Conservation (phyloP, 2,113 vertebrate species). For the Cercopithecus mona region DNA sequence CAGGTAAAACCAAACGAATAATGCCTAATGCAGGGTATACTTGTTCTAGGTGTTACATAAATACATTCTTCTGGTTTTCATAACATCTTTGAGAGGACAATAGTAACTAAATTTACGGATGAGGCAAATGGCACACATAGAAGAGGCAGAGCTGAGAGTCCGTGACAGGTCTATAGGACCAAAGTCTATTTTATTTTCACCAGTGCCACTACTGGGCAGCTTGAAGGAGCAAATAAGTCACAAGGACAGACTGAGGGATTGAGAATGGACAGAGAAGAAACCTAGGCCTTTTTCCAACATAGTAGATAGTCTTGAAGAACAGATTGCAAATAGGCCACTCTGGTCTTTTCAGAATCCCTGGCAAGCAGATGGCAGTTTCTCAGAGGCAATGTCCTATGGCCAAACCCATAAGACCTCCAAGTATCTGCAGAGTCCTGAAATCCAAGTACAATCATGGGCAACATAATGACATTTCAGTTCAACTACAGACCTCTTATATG, state of each 20-base stretch:
- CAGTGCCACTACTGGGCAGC: background rate
- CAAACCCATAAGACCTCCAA: background rate
- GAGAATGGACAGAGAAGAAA: background rate
- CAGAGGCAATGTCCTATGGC: background rate
- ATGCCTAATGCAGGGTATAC: background rate
- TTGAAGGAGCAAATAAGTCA: background rate
- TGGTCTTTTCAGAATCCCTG: constrained; percentile 3
- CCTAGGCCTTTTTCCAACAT: background rate
- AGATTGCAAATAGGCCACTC: background rate
- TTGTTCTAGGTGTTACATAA: background rate
- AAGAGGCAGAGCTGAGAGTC: background rate
- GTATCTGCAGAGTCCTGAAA: background rate
- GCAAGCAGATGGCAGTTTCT: constrained; percentile 13
- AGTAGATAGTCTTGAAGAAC: background rate
- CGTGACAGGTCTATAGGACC: background rate
- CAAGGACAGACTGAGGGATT: background rate
- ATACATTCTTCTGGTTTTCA: background rate
- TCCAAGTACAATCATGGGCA: background rate
- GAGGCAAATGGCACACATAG: background rate
- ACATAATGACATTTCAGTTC: background rate
- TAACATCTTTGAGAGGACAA: background rate
- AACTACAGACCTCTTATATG: background rate
- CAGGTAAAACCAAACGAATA: background rate
- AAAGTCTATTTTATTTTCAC: background rate
- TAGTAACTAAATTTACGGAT: background rate